phyloP scores from a whole-genome alignment of 2,113 vertebrate genomes.

The Herpetotheres cachinnans region DNA sequence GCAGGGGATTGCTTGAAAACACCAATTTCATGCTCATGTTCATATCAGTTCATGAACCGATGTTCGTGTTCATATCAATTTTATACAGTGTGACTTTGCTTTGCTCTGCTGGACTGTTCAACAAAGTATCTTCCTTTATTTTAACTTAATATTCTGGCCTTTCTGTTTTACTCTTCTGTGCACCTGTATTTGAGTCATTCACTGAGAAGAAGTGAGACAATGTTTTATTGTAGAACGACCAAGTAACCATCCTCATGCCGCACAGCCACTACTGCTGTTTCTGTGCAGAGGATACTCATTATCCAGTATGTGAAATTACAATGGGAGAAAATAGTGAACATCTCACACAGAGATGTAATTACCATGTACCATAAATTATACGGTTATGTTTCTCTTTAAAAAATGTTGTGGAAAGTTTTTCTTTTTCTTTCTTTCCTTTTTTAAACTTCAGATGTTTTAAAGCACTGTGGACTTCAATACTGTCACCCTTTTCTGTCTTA shows the following conservation, averaged over 20 bases:
- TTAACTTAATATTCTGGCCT: background rate
- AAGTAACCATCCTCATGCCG: background rate
- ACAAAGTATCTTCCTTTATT: background rate
- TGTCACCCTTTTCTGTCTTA: background rate
- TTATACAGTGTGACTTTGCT: background rate
- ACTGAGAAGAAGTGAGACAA: background rate
- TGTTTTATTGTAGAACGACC: background rate
- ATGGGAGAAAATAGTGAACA: constrained; percentile 4
- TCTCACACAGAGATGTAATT: constrained; percentile 38
- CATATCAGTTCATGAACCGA: background rate
- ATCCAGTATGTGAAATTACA: constrained; percentile 36
- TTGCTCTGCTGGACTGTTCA: background rate
- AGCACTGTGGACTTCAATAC: background rate
- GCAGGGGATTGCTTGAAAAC: background rate
- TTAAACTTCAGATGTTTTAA: background rate
- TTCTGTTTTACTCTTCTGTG: constrained; percentile 9
- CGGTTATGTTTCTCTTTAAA: background rate
- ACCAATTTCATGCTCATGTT: background rate
- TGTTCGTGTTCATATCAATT: background rate
- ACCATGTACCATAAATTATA: constrained; percentile 29
- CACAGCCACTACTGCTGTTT: constrained; percentile 14
- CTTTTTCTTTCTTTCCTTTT: background rate
- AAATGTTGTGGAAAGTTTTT: background rate
- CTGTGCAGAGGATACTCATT: constrained; percentile 39
- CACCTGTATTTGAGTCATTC: background rate